These are phyloP conservation scores for Sphaeridia pumilis DNA, from an alignment of 2,888 invertebrate genomes.

Conservation along the genomic window DNA sequence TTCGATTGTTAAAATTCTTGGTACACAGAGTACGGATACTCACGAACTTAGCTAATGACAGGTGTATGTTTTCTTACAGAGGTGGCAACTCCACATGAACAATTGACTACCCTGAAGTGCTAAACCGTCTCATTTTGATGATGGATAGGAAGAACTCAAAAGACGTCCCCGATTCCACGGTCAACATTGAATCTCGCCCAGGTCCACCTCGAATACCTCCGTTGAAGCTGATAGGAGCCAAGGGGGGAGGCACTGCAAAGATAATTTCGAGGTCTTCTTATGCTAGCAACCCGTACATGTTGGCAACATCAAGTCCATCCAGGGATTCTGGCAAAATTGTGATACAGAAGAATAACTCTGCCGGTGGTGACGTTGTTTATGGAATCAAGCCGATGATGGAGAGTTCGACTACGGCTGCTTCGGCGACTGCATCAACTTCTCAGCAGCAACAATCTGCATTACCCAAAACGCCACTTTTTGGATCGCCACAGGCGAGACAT, in stretches of 20 bases:
- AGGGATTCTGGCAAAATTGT: background rate
- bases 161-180: slow-evolving; percentile 13
- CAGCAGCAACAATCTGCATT: no score
- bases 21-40: no score
- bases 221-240: slow-evolving; percentile 9
- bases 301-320: background rate
- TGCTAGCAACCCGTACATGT: background rate
- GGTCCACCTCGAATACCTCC: slow-evolving; percentile 1
- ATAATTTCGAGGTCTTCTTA: slow-evolving; percentile 8
- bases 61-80: no score
- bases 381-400: slow-evolving; percentile 1
- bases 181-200: slow-evolving; percentile 10
- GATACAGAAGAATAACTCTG: background rate
- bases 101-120: no score
- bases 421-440: background rate
- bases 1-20: no score
- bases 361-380: slow-evolving; percentile 1
- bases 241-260: background rate
- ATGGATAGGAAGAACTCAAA: background rate
- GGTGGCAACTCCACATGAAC: no score
- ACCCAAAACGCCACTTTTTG: slow-evolving; percentile 5
- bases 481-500: slow-evolving; percentile 8
- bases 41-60: no score
- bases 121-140: background rate
- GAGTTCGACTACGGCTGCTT: background rate